Evolutionary conservation across 2,113 vertebrate genomes (phyloP).

Genomic region (Rhegmatorhina hoffmannsi): DNA sequence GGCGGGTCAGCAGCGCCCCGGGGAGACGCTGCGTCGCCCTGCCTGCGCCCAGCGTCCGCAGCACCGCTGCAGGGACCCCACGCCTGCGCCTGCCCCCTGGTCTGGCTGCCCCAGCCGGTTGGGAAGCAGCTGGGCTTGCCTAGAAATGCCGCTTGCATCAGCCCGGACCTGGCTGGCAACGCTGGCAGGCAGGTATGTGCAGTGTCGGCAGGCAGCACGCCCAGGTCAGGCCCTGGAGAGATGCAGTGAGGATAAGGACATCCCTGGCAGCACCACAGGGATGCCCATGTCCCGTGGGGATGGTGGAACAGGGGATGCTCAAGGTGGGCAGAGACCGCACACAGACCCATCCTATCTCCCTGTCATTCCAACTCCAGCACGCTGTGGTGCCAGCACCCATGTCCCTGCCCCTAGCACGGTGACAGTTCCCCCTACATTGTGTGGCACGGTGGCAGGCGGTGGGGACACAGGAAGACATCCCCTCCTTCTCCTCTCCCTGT

Average conservation of each 20-base stretch:
- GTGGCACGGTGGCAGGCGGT: not conserved
- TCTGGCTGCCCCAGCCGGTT: constrained; percentile 32
- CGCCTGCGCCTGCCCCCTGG: not conserved
- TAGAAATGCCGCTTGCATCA: constrained; percentile 46
- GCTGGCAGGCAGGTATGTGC: not conserved
- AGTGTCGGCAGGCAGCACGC: not conserved
- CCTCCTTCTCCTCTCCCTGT: not conserved
- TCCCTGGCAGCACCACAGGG: not conserved
- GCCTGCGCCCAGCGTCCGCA: constrained; percentile 2
- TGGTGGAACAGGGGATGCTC: too few relatives aligned
- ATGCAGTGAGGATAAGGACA: accelerated
- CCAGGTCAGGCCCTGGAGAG: not conserved
- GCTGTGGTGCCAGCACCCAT: not conserved
- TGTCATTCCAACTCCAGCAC: not conserved
- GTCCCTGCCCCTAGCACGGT: not conserved
- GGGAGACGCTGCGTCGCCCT: not conserved
- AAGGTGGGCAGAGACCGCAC: too few relatives aligned
- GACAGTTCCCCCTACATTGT: not conserved
- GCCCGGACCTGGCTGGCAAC: constrained; percentile 5
- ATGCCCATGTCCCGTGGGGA: accelerated
- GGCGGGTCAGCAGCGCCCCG: not conserved
- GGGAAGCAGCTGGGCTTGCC: constrained; percentile 26
- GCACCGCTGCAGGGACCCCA: constrained; percentile 56
- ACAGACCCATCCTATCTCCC: not conserved
- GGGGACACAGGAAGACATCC: not conserved